phyloP scores from a whole-genome alignment of 2,888 invertebrate species.

The Drosophila kokeensis region DNA sequence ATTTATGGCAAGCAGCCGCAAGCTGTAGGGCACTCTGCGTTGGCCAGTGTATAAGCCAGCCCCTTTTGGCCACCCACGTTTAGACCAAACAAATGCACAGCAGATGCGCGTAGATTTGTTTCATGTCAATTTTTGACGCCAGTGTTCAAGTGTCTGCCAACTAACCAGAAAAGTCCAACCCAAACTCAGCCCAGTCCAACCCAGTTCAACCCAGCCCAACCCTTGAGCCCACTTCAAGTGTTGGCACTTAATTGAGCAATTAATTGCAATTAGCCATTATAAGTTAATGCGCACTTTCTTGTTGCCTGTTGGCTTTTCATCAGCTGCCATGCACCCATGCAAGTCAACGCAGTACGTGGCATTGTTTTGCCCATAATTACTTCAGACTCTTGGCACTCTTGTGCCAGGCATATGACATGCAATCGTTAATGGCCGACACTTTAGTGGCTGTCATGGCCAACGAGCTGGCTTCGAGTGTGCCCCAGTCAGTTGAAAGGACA shows the following conservation, averaged over 20 bases:
- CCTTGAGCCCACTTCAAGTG: neutral
- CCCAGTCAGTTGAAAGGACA: slow-evolving; percentile 32
- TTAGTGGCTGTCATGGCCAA: slow-evolving; percentile 45
- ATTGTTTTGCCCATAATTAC: slow-evolving; percentile 4
- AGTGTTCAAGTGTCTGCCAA: slow-evolving; percentile 16
- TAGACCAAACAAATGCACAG: slow-evolving; percentile 50
- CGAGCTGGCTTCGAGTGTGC: slow-evolving; percentile 36
- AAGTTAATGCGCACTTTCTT: slow-evolving; percentile 28
- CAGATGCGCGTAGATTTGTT: slow-evolving; percentile 38
- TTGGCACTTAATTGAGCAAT: slow-evolving; percentile 63
- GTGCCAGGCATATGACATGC: slow-evolving; percentile 34
- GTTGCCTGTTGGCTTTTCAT: slow-evolving; percentile 7
- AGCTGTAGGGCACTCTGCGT: slow-evolving; percentile 14
- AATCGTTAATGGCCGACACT: slow-evolving; percentile 58
- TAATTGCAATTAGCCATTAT: slow-evolving; percentile 67
- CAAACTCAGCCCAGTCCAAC: neutral
- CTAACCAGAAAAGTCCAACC: neutral
- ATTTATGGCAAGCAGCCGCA: slow-evolving; percentile 48
- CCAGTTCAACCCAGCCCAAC: neutral
- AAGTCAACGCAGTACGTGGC: neutral
- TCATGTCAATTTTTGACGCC: slow-evolving; percentile 39
- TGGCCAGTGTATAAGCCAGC: slow-evolving; percentile 4
- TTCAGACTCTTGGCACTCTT: neutral
- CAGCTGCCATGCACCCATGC: slow-evolving; percentile 7
- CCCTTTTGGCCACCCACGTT: slow-evolving; percentile 11